Evolutionary conservation across 2,797 vertebrate species (phyloP).

Genomic region (Anas capensis): DNA sequence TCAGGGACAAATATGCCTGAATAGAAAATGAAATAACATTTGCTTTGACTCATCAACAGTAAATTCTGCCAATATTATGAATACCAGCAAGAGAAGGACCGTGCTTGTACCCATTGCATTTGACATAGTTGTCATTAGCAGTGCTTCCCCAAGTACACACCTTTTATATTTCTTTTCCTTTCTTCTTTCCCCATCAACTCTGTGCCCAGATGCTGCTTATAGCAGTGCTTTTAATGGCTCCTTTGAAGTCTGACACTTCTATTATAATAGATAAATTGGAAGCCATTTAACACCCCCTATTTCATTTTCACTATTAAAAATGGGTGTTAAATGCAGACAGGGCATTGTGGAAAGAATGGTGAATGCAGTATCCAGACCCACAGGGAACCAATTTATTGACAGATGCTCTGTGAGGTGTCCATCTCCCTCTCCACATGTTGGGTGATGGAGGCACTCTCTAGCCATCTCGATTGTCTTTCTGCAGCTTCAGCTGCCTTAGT

Average conservation of each 20-base stretch:
- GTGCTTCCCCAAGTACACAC: not conserved
- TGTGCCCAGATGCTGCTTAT: not conserved
- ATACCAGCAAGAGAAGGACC: not conserved
- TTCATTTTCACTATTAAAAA: slow-evolving; percentile 4
- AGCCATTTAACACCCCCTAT: not conserved
- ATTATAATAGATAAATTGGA: not conserved
- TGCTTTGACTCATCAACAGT: not conserved
- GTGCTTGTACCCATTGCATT: not conserved
- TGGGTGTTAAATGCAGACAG: not conserved
- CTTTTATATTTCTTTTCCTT: not conserved
- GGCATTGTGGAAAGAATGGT: not conserved
- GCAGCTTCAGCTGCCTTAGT: not conserved
- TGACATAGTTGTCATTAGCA: not conserved
- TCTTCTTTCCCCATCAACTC: not conserved
- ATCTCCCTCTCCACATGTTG: fast-evolving
- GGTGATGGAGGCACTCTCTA: not conserved
- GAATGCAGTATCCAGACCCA: not conserved
- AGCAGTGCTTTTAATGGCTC: slow-evolving; percentile 9
- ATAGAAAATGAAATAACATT: not conserved
- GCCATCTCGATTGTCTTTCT: not conserved
- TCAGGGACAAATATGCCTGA: not conserved
- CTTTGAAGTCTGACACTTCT: slow-evolving; percentile 36
- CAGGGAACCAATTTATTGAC: not conserved
- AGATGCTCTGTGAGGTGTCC: not conserved
- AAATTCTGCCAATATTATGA: not conserved